Percentiles rank a stretch among this genome's conserved stretches.
These are phyloP conservation scores for Butorides virescens DNA, from an alignment of 2,113 vertebrate species.

Conservation along the genomic window DNA sequence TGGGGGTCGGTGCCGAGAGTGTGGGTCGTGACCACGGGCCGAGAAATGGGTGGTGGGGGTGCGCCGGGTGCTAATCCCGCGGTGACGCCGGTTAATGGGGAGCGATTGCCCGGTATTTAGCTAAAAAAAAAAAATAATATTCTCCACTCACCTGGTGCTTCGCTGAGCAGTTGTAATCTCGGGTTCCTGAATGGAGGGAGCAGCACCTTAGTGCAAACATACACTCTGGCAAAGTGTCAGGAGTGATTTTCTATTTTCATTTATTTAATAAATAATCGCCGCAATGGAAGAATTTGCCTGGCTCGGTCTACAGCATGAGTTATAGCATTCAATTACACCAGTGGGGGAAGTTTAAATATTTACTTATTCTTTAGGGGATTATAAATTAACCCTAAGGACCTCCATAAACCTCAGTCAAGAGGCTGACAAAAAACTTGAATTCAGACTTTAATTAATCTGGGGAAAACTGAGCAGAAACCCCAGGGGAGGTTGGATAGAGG, in stretches of 20 bases:
- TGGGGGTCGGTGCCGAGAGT: background rate
- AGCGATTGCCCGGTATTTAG: background rate
- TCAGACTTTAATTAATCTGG: constrained; percentile 1
- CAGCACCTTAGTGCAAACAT: background rate
- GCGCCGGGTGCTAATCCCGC: background rate
- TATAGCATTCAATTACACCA: constrained; percentile 41
- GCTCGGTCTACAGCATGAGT: background rate
- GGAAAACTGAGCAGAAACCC: background rate
- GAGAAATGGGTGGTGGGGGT: background rate
- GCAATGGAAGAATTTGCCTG: background rate
- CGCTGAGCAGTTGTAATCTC: background rate
- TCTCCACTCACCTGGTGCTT: rapidly evolving
- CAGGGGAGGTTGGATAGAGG: rapidly evolving
- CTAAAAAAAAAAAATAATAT: no score
- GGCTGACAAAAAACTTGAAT: constrained; percentile 4
- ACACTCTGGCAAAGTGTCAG: background rate
- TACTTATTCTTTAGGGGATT: constrained; percentile 39
- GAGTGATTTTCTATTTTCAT: background rate
- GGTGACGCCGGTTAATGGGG: background rate
- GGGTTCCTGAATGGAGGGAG: background rate
- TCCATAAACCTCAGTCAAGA: constrained; percentile 7
- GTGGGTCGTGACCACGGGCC: background rate
- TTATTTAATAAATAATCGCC: constrained; percentile 10
- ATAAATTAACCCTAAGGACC: constrained; percentile 44
- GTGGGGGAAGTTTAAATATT: constrained; percentile 42